Base-by-base conservation (phyloP, 1,140 invertebrate species). In the Neomicropteryx cornuta region DNA sequence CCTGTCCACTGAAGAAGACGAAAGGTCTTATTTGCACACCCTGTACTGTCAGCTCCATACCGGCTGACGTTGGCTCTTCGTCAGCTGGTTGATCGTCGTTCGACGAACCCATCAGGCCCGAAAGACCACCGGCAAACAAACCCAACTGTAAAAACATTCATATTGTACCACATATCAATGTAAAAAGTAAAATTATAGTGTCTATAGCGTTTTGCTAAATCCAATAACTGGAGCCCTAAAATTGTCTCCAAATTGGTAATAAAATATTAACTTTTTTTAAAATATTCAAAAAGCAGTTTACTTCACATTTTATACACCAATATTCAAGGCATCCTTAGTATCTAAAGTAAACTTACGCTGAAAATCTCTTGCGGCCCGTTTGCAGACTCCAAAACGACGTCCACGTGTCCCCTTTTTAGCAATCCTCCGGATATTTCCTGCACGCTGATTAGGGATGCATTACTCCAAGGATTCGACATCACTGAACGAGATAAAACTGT, bases 1-100 rank as follows among this genome's bases (percentile, higher is more conserved):
- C 73, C 50, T 88, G 82, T 0, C 87, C 85, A 2, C 68, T 74
- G 58, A 94, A 94, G 51, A 94, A 92, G 11, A 84, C 70, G 42
- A 90, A 83, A 0, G 89, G 88, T 33, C 87, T 63, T 6, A 92
- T 59, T 39, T 86, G 74, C 0, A 85, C 78, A 13, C 81, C 87
- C 31, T 89, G 61, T 1, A 93, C 64, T 1, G 75, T 76, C 2
- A 93, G 67, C 53, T 89, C 81, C 77, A 94, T 85, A 18, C 89
- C 90, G 11, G 87, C 88, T 0, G 83, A 87, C 0, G 83, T 70
- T 6, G 70, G 51, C 36, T 80, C 75, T 3, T 72, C 67, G 2
- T 75, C 69, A 0, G 74, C 68, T 1, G 52, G 56, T 3, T 61
- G 53, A 0, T 39, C 29, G 11, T 65, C 60, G 1, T 51, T 47